These are phyloP conservation scores for Sylvia borin DNA, from an alignment of 2,797 vertebrate genomes.

Conservation along the genomic window DNA sequence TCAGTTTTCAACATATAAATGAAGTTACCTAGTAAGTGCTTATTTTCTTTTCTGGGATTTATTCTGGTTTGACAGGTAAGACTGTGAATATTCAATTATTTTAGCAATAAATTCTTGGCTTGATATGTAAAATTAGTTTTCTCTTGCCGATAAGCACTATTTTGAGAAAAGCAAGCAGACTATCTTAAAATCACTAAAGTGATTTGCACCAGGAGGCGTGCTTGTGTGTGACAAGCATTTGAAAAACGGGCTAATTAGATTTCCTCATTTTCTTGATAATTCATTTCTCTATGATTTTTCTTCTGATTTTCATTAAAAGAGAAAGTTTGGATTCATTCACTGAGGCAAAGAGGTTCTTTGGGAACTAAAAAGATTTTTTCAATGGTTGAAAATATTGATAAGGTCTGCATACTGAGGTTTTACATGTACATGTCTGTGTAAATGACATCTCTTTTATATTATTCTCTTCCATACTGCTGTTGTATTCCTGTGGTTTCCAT, in stretches of 20 bases:
- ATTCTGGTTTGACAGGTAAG: background rate
- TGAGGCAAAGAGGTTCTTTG: background rate
- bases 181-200: background rate
- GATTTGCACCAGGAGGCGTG: background rate
- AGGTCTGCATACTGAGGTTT: background rate
- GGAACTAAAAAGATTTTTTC: background rate
- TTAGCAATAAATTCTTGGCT: background rate
- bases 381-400: background rate
- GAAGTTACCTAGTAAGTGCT: background rate
- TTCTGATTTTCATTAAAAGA: background rate
- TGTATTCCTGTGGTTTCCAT: background rate
- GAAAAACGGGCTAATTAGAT: background rate
- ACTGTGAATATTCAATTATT: background rate
- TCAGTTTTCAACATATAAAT: background rate
- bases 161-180: background rate
- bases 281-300: background rate
- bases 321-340: background rate
- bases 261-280: background rate
- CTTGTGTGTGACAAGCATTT: background rate
- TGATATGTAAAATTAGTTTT: background rate
- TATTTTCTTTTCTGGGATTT: background rate
- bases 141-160: background rate
- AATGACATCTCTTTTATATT: background rate
- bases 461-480: background rate
- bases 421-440: background rate